Evolutionary conservation across 2,797 vertebrate species (phyloP), one percentile per base, ranked within the genome.

Genomic region (Coilia nasus): DNA sequence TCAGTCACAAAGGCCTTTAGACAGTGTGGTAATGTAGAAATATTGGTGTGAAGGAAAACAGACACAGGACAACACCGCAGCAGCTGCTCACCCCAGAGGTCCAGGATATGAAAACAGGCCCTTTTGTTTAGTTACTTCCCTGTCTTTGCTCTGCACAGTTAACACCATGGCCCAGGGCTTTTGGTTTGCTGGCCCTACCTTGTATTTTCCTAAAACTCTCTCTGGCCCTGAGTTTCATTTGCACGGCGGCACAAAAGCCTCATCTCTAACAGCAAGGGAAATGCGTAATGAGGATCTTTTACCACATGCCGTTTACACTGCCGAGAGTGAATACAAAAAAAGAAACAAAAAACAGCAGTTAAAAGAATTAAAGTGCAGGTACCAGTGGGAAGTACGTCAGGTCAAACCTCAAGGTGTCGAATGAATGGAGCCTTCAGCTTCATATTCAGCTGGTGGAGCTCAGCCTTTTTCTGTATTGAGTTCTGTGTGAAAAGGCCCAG

Each of bases 201-300:
- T 47, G 4, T 47, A 10, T 47, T 47, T 47, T 47, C 10, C 4
- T 47, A 47, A 47, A 47, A 47, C 17, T 21, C 71, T 78, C 71
- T 3, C 19, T 78, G 31, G 71, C 35, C 35, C 71, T 21, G 31
- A 3, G 71, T 35, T 41, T 78, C 71, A 78, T 19, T 78, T 17
- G 17, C 31, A 82, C 19, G 14, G 31, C 7, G 50, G 67, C 46
- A 84, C 81, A 84, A 84, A 84, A 82, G 87, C 71, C 46, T 31
- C 57, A 41, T 82, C 84, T 83, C 54, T 28, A n/a, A 83, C 81
- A 21, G 54, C 81, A 41, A 41, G 75, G 62, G 78, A 67, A 75
- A 47, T 59, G 14, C 54, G 21, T 83, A 83, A 83, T 83, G 64
- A 86, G 41, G 31, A 59, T 35, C 57, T 60, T 21, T 25, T 19